These are phyloP conservation scores for Athene cunicularia DNA, from an alignment of 2,113 vertebrate species.

Conservation along the genomic window DNA sequence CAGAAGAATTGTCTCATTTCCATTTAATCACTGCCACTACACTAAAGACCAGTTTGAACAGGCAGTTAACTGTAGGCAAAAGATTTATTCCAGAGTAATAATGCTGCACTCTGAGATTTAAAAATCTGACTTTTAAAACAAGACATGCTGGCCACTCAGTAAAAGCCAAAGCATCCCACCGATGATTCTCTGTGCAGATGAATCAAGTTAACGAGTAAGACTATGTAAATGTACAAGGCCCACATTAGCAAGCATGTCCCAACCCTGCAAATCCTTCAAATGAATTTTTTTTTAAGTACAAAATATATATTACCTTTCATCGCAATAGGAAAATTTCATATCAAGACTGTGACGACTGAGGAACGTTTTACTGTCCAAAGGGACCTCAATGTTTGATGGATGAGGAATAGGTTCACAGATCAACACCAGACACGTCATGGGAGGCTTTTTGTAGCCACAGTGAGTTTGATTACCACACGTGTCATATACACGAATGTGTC, in stretches of 20 bases:
- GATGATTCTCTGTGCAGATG: background rate
- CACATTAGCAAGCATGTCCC: background rate
- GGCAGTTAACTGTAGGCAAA: background rate
- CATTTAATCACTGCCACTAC: background rate
- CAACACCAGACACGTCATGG: slow-evolving; percentile 90
- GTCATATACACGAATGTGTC: slow-evolving; percentile 87
- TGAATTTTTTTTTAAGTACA: background rate
- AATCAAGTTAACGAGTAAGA: background rate
- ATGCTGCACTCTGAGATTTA: background rate
- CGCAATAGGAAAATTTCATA: slow-evolving; percentile 99
- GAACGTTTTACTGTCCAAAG: slow-evolving; percentile 97
- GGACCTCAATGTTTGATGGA: slow-evolving; percentile 96
- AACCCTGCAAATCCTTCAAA: background rate
- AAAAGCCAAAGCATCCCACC: background rate
- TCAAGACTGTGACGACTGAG: slow-evolving; percentile 98
- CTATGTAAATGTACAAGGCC: background rate
- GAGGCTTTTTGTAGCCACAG: slow-evolving; percentile 84
- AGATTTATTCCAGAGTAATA: background rate
- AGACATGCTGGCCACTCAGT: background rate
- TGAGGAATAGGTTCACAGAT: slow-evolving; percentile 98
- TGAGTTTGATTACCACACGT: slow-evolving; percentile 72
- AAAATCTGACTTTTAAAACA: background rate
- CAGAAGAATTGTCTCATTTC: background rate
- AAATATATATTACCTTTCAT: slow-evolving; percentile 86
- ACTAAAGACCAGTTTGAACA: background rate